phyloP scores from a whole-genome alignment of 2,113 vertebrate genomes.

The Saimiri boliviensis region DNA sequence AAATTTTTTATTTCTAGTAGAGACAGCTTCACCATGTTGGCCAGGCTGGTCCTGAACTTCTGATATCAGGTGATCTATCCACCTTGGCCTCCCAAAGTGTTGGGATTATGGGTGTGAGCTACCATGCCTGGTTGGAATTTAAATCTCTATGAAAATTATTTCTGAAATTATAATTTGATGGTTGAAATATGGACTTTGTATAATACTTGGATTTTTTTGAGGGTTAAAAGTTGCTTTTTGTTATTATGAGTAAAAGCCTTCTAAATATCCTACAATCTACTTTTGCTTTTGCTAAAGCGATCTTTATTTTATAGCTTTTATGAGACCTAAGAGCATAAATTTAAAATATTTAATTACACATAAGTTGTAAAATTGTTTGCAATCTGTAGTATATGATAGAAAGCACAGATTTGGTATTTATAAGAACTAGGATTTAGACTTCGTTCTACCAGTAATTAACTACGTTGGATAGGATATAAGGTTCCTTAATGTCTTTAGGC shows the following conservation, averaged over 20 bases:
- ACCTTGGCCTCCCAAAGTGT: too few species aligned
- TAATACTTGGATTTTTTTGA: background rate
- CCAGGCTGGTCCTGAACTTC: too few species aligned
- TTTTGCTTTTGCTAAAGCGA: background rate
- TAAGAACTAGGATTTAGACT: background rate
- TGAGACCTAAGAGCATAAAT: background rate
- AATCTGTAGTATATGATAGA: background rate
- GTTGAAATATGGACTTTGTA: background rate
- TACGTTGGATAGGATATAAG: background rate
- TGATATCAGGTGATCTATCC: too few species aligned
- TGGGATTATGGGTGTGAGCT: too few species aligned
- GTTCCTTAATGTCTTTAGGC: background rate
- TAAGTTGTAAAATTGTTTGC: background rate
- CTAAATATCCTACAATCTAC: background rate
- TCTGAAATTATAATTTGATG: background rate
- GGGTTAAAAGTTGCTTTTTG: background rate
- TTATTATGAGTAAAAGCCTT: background rate
- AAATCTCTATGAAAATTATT: background rate
- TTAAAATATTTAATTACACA: constrained; percentile 6
- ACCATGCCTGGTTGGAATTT: background rate
- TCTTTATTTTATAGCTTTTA: background rate
- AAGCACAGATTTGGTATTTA: background rate
- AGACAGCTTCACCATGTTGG: too few species aligned
- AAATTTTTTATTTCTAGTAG: too few species aligned
- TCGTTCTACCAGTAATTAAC: background rate